Evolutionary conservation across 2,888 invertebrate species (phyloP), one percentile per base, ranked within the genome.

Genomic region (Orthosia gracilis): DNA sequence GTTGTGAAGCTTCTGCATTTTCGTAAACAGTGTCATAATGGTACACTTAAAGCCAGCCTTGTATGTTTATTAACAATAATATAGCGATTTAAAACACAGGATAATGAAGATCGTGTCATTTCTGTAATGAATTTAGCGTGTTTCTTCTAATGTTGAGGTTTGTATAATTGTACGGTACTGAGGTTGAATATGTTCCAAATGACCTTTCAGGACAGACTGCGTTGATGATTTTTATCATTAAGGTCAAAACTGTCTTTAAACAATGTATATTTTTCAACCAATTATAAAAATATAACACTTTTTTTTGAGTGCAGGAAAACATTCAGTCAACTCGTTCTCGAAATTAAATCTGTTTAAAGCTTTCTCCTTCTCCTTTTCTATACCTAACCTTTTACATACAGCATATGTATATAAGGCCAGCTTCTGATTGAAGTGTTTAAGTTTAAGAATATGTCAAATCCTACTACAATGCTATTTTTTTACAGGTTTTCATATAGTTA

Each of bases 11-110:
- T 82, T 80, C 69, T 82, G 66, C 5, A 2, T 45, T 54, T 63
- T 17, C 12, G 0, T 80, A 9, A 55, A 3, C 3, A n/a, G 49
- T 71, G 61, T 1, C 58, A 57, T 85, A 84, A 84, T 80, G 71
- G 74, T 85, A 76, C 58, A 85, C 80, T 87, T 81, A 81, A 9
- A 77, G 59, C 52, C 62, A 87, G 58, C 87, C 87, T 87, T 87
- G 82, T 85, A 40, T 84, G 77, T 82, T 84, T 85, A 85, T 84
- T 86, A 87, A 73, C 77, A 83, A 80, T 85, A 80, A 85, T 85
- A 40, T 64, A 76, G 73, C 70, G 76, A 79, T 82, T 79, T 82
- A 75, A 80, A 82, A 84, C 66, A 67, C 76, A 80, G 71, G 57
- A 72, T 83, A 86, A 85, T 86, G 84, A 73, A 72, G 65, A 82